Percentiles rank a stretch among this genome's conserved stretches.
These are phyloP conservation scores for Carollia perspicillata DNA, from an alignment of 2,113 vertebrate species.

Conservation along the genomic window DNA sequence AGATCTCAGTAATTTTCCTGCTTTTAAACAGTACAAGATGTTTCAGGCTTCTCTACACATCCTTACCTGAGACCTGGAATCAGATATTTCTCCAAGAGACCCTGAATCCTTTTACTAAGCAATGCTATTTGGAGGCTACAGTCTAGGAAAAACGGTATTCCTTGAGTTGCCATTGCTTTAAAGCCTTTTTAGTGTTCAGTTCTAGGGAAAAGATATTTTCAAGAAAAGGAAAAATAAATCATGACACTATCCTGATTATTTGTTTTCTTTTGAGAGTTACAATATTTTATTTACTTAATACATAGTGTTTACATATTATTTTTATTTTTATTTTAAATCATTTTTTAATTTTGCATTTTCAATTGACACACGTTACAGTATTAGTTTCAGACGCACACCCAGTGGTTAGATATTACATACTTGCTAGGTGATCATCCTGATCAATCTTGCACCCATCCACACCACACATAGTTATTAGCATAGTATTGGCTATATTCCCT, in stretches of 20 bases:
- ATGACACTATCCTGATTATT: background rate
- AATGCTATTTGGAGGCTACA: background rate
- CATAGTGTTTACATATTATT: background rate
- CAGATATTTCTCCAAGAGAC: background rate
- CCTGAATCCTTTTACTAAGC: background rate
- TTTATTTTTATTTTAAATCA: background rate
- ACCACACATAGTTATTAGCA: background rate
- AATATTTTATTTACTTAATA: too few relatives aligned
- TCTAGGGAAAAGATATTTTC: background rate
- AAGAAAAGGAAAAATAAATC: background rate
- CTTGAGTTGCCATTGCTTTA: background rate
- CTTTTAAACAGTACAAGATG: background rate
- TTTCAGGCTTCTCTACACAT: background rate
- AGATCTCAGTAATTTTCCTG: background rate
- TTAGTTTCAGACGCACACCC: background rate
- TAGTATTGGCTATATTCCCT: background rate
- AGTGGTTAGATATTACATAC: background rate
- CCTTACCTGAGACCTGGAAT: background rate
- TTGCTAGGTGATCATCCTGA: background rate
- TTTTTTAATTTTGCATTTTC: too few relatives aligned
- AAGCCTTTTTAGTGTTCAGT: background rate
- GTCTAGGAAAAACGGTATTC: background rate
- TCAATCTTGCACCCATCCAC: background rate
- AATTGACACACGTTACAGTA: background rate
- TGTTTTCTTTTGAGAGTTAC: background rate